phyloP scores from a whole-genome alignment of 1,140 invertebrate species.

The Leptonema lineaticorne region DNA sequence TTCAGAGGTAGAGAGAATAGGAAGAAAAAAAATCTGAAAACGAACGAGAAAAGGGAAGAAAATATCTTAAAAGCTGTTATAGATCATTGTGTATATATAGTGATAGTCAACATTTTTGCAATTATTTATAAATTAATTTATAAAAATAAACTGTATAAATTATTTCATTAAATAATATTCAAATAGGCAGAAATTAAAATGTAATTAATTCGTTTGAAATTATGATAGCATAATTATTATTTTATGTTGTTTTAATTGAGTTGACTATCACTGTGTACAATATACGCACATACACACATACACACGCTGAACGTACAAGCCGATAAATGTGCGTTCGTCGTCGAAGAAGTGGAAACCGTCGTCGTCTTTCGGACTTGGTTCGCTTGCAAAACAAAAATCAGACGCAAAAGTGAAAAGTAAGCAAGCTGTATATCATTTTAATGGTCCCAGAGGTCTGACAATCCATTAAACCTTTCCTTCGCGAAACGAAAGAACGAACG shows the following conservation, averaged over 20 bases:
- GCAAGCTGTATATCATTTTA: slow-evolving; percentile 43
- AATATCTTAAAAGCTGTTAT: not conserved
- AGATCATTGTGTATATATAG: not conserved
- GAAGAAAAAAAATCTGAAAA: not conserved
- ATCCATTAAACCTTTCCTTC: slow-evolving; percentile 43
- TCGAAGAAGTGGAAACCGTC: not conserved
- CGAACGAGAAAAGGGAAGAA: not conserved
- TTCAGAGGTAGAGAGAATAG: not conserved
- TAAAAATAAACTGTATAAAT: no score
- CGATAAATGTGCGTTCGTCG: no score
- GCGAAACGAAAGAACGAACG: slow-evolving; percentile 2
- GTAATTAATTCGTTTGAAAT: no score
- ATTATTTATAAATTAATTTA: not conserved
- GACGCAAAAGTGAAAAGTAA: slow-evolving; percentile 42
- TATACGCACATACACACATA: no score
- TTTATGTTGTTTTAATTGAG: no score
- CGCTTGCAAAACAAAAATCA: slow-evolving; percentile 39
- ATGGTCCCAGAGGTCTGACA: slow-evolving; percentile 42
- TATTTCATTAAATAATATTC: no score
- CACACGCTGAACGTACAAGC: no score
- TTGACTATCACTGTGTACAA: no score
- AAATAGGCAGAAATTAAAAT: no score
- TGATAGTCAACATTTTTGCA: not conserved
- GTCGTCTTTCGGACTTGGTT: slow-evolving; percentile 13
- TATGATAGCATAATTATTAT: no score